A percentile compares a stretch with the other conserved stretches of the same genome.
Evolutionary conservation across 2,113 vertebrate species (phyloP).

Genomic region (Ellobius talpinus): DNA sequence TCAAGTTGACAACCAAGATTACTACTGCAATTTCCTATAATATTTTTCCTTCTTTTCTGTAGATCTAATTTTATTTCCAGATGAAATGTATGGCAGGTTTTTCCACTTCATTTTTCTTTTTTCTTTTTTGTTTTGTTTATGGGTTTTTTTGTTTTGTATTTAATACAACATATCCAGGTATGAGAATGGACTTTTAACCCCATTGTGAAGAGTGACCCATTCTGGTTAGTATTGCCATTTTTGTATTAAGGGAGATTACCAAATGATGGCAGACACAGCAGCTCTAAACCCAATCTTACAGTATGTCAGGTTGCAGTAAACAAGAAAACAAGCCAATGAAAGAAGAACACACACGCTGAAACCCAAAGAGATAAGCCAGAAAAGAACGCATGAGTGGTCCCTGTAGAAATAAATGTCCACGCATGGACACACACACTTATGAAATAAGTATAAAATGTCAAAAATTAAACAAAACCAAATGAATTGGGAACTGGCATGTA

Average conservation of each 20-base stretch:
- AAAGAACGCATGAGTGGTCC: background rate
- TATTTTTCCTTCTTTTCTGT: slow-evolving; percentile 26
- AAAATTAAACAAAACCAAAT: slow-evolving; percentile 54
- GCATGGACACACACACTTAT: background rate
- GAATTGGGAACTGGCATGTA: background rate
- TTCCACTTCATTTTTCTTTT: background rate
- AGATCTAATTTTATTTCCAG: slow-evolving; percentile 65
- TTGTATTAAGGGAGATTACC: slow-evolving; percentile 41
- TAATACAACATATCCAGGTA: slow-evolving; percentile 54
- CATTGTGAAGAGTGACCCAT: slow-evolving; percentile 53
- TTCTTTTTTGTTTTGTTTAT: background rate
- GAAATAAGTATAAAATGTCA: slow-evolving; percentile 44
- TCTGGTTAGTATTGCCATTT: slow-evolving; percentile 51
- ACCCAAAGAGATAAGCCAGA: slow-evolving; percentile 24
- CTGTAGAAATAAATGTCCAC: slow-evolving; percentile 14
- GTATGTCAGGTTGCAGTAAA: background rate
- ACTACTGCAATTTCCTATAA: background rate
- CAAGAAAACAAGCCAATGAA: slow-evolving; percentile 60
- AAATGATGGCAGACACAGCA: slow-evolving; percentile 52
- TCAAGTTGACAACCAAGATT: background rate
- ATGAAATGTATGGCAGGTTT: background rate
- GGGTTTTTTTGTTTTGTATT: background rate
- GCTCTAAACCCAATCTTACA: slow-evolving; percentile 33
- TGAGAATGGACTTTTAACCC: slow-evolving; percentile 31
- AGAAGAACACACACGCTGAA: slow-evolving; percentile 46